These are phyloP conservation scores for Hyla sarda DNA, from an alignment of 2,113 vertebrate species.

Conservation along the genomic window DNA sequence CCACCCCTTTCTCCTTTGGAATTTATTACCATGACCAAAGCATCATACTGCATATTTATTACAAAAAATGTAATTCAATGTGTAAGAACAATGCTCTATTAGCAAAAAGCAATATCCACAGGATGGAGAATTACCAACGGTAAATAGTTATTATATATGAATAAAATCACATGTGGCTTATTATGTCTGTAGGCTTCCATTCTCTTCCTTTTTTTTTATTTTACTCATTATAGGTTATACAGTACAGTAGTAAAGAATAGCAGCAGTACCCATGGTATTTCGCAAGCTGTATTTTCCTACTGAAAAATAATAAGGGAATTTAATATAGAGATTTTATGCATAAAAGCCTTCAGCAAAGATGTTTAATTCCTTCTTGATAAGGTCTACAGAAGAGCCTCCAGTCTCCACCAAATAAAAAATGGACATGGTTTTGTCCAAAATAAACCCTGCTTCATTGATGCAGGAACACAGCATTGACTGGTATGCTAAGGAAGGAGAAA, in stretches of 20 bases:
- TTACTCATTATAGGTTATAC: conserved; percentile 38
- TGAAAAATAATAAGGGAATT: neutral
- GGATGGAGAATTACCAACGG: conserved; percentile 47
- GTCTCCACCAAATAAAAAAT: neutral
- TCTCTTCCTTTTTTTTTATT: conserved; percentile 7
- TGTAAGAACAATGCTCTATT: conserved; percentile 49
- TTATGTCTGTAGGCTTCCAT: conserved; percentile 37
- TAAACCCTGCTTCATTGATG: neutral
- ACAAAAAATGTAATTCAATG: conserved; percentile 14
- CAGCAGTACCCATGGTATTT: conserved; percentile 25
- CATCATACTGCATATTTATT: conserved; percentile 26
- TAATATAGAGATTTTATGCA: conserved; percentile 15
- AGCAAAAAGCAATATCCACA: conserved; percentile 51
- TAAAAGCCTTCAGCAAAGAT: neutral
- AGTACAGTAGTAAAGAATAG: conserved; percentile 44
- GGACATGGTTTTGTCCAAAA: neutral
- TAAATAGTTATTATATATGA: conserved; percentile 55
- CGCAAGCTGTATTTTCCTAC: neutral
- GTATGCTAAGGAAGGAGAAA: neutral
- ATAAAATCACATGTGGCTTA: conserved; percentile 46
- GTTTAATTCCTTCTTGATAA: neutral
- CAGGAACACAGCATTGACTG: neutral
- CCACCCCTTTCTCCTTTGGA: neutral
- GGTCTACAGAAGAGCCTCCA: neutral
- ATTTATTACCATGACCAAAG: conserved; percentile 12